Evolutionary conservation across 2,888 invertebrate genomes (phyloP), one percentile per base, ranked within the genome.

Genomic region (Didymodactylos carnosus): DNA sequence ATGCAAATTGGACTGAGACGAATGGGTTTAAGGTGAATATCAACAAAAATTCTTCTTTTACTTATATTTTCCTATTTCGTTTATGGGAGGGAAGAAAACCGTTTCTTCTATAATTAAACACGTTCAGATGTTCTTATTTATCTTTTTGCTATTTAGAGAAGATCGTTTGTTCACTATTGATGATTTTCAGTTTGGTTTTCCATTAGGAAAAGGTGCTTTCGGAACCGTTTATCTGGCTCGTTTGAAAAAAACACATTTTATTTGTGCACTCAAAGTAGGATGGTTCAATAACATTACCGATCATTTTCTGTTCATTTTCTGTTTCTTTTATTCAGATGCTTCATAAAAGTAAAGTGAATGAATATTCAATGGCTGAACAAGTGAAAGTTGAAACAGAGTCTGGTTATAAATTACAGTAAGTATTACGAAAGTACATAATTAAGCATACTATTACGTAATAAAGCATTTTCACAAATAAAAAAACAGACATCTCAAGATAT

Each of bases 141-240:
- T 35, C n/a, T 29, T 29, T 25, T 13, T 23, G 8, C 23, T 53
- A 7, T 62, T 35, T 49, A 62, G 62, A 35, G 62, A 62, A 62
- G 62, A 62, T 62, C 62, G 62, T 62, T n/a, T 62, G n/a, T 62
- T 62, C 35, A 74, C 53, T 19, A 62, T 71, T 27, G 71, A 74
- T 53, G 74, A 74, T 39, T 74, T 74, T 23, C 71, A 74, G 39
- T 74, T 74, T 43, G 74, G 74, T 27, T 71, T 71, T 13, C 74
- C 74, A 14, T 62, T 74, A 29, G 74, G 74, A 7, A 74, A 72
- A 51, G 71, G 70, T 27, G 69, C 62, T 69, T 75, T 72, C 29
- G 71, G 72, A 14, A 75, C 53, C 14, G 71, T 75, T n/a, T 70
- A 39, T 70, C 75, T 53, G 25, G 75, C 72, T 16, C 40, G 72